Evolutionary conservation across 2,797 vertebrate genomes (phyloP), one percentile per base, ranked within the genome.

Genomic region (Smutsia temminckii): DNA sequence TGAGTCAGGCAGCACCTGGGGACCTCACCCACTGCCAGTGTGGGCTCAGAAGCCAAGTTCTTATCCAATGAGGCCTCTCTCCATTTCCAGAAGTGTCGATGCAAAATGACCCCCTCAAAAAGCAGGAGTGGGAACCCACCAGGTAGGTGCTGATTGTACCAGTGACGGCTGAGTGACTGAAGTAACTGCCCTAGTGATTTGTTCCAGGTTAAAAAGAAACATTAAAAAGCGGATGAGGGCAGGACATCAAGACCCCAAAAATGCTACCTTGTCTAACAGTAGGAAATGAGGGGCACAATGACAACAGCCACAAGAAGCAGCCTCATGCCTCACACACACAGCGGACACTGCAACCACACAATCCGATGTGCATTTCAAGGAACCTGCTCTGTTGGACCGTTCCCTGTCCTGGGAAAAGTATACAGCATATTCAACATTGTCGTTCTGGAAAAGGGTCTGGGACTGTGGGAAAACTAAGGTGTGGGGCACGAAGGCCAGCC

Each of bases 281-380:
- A 25, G 25, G 66, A 72, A 64, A 6, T 9, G 68, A 12, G 63
- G 29, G 49, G 18, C 9, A 3, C 29, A 40, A 32, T 25, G 37
- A 61, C 14, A 32, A 13, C 29, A 85, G 29, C 55, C n/a, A 9
- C 37, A 27, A 21, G 20, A 37, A 51, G 46, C 16, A 12, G 40
- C 40, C 14, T 27, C 27, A 4, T 1, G 4, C 21, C 42, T 34
- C 27, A 6, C 0, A 18, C 42, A 29, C 27, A 6, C 0, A 18
- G 53, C 20, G 34, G 12, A 12, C 7, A 9, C 13, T 2, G 25
- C 10, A 74, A 29, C 18, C 42, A 8, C 4, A 0, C 0, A 10
- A 77, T 34, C 42, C 7, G 16, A 72, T 46, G 3, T 0, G 2
- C 12, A 32, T 61, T 83, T 69, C 42, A 63, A 37, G 53, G 57